Evolutionary conservation across 2,797 vertebrate species (phyloP), one percentile per base, ranked within the genome.

Genomic region (Enteromius anoplus): DNA sequence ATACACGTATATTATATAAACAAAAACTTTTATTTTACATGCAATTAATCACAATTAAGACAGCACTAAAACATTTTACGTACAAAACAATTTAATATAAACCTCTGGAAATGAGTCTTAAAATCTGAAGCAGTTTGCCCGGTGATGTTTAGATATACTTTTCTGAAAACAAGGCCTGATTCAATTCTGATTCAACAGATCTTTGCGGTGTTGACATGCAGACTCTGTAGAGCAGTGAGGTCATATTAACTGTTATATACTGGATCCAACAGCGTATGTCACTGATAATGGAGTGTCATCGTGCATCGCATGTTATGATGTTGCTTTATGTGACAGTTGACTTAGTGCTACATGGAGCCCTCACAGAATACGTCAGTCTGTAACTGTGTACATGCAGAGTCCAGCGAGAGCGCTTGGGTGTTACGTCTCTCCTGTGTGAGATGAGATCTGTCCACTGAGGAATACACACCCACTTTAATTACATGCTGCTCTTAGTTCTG

Each of bases 401-500:
- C 26, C 60, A 17, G 60, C 26, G 26, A 64, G 60, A 68, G 26
- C 26, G 11, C 40, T 34, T 26, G 42, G 6, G 51, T 60, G 53
- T 71, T 71, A 80, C 40, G 10, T 80, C 78, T 71, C 37, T 71
- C 23, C 51, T 42, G n/a, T 49, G 53, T 73, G 69, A 64, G 60
- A 81, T 62, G 19, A 49, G 55, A 64, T 73, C 70, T 51, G 58
- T 72, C 60, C 80, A 81, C 79, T 34, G 3, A 62, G 53, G 51
- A 53, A 75, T 49, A 65, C 80, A 81, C 80, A 75, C 80, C 58
- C 70, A 64, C n/a, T 75, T 81, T 65, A 75, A 81, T 64, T 51
- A 65, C 55, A 55, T 10, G 77, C 65, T 60, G 45, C 47, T 69
- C 64, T 60, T 64, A 76, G 81, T 53, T 37, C 14, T 55, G 47